phyloP scores from a whole-genome alignment of 2,113 vertebrate genomes.

The Fregetta grallaria region DNA sequence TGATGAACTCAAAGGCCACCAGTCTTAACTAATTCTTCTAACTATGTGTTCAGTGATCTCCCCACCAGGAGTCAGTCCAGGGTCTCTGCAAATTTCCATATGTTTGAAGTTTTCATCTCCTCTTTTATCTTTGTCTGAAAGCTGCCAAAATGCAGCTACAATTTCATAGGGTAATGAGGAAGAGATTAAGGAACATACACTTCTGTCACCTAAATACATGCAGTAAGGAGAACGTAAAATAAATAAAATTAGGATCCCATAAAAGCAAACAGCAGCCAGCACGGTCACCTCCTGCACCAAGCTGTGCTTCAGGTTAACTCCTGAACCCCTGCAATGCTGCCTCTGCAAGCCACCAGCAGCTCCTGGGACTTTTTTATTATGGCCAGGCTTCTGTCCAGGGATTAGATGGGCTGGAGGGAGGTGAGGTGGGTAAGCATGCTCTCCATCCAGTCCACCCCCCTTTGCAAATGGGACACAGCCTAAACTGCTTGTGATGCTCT shows the following conservation, averaged over 20 bases:
- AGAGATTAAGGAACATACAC: constrained; percentile 28
- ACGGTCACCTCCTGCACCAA: neutral
- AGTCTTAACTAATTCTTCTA: constrained; percentile 11
- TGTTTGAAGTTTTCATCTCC: constrained; percentile 42
- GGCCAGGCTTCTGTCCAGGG: neutral
- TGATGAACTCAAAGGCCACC: constrained; percentile 13
- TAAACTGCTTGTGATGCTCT: accelerated
- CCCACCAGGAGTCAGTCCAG: neutral
- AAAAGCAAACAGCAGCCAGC: neutral
- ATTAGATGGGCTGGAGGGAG: neutral
- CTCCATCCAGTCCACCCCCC: neutral
- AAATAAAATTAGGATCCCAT: constrained; percentile 26
- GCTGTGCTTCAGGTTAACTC: neutral
- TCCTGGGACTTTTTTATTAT: neutral
- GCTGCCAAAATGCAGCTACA: neutral
- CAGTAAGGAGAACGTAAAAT: constrained; percentile 23
- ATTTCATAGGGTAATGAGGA: constrained; percentile 47
- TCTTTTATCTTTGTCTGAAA: constrained; percentile 48
- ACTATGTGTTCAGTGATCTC: neutral
- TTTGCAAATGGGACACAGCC: neutral
- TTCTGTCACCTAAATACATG: constrained; percentile 6
- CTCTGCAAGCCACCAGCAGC: neutral
- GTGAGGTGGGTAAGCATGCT: neutral
- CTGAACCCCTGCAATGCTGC: neutral
- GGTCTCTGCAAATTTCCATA: constrained; percentile 34